A percentile compares a stretch with the other conserved stretches of the same genome.
phyloP scores from a whole-genome alignment of 1,140 invertebrate species.

The Drosophila paulistorum region DNA sequence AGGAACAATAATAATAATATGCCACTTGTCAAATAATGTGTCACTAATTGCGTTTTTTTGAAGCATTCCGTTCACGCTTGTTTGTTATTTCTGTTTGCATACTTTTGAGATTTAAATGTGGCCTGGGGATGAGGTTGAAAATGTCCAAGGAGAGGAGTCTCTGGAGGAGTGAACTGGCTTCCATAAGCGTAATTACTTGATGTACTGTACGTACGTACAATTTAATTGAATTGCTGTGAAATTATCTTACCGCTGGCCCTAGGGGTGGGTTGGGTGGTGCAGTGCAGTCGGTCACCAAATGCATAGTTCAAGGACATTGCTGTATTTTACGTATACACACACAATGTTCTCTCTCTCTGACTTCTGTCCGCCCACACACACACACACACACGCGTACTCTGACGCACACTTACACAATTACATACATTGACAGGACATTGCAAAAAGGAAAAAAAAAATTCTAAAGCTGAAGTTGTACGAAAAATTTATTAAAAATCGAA shows the following conservation, averaged over 20 bases:
- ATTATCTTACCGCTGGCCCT: constrained; percentile 53
- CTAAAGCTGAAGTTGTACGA: constrained; percentile 22
- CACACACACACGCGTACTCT: not conserved
- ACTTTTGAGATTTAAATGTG: not conserved
- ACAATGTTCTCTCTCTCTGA: constrained; percentile 21
- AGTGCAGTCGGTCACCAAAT: constrained; percentile 53
- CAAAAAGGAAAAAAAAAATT: not conserved
- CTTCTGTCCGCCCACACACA: constrained; percentile 14
- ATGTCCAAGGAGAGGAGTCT: too few relatives aligned
- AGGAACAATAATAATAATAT: constrained; percentile 11
- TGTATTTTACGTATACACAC: constrained; percentile 76
- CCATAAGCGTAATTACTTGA: constrained; percentile 58
- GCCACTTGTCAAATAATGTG: constrained; percentile 50
- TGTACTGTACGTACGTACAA: constrained; percentile 36
- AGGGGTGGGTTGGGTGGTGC: constrained; percentile 24
- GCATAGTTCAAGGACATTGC: constrained; percentile 79
- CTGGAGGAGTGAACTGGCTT: not conserved
- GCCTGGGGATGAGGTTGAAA: not conserved
- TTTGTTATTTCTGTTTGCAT: constrained; percentile 17
- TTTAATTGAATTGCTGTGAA: constrained; percentile 73
- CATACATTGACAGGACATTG: constrained; percentile 11
- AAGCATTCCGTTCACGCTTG: constrained; percentile 29
- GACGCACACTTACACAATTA: constrained; percentile 1
- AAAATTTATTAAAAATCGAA: constrained; percentile 60
- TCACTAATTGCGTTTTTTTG: constrained; percentile 58